Evolutionary conservation across 2,113 vertebrate species (phyloP).

Genomic region (Conger conger): DNA sequence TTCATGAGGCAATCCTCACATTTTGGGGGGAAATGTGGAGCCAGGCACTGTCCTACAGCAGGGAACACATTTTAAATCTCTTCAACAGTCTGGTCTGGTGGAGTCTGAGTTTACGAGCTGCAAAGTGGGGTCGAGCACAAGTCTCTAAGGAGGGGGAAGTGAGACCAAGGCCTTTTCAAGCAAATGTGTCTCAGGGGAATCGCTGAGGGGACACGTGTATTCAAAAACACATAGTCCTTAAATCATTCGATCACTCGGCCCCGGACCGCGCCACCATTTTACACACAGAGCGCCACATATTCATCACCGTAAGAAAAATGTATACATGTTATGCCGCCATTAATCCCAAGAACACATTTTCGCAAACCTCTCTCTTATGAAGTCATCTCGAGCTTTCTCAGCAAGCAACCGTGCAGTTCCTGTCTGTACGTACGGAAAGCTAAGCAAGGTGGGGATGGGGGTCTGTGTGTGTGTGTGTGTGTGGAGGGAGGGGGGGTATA

Average conservation of each 20-base stretch:
- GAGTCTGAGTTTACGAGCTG: not conserved
- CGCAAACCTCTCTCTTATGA: not conserved
- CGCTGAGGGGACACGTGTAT: not conserved
- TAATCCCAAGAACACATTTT: not conserved
- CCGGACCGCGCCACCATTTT: not conserved
- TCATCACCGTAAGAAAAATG: too few relatives aligned
- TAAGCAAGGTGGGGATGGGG: not conserved
- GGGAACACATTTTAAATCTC: not conserved
- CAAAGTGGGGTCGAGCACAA: not conserved
- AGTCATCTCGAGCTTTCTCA: not conserved
- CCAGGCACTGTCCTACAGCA: not conserved
- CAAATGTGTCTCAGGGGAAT: not conserved
- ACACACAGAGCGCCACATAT: not conserved
- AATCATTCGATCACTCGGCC: not conserved
- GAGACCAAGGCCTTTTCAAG: not conserved
- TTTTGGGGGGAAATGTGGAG: not conserved
- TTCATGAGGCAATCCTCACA: not conserved
- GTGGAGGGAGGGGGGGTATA: not conserved
- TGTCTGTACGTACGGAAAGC: not conserved
- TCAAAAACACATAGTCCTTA: not conserved
- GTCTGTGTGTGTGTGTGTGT: not conserved
- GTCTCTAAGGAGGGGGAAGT: not conserved
- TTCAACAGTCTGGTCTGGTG: not conserved
- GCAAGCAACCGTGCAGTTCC: not conserved
- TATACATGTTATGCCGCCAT: too few relatives aligned